Base-by-base conservation (phyloP, 2,888 invertebrate genomes). In the Xylophagus ater region DNA sequence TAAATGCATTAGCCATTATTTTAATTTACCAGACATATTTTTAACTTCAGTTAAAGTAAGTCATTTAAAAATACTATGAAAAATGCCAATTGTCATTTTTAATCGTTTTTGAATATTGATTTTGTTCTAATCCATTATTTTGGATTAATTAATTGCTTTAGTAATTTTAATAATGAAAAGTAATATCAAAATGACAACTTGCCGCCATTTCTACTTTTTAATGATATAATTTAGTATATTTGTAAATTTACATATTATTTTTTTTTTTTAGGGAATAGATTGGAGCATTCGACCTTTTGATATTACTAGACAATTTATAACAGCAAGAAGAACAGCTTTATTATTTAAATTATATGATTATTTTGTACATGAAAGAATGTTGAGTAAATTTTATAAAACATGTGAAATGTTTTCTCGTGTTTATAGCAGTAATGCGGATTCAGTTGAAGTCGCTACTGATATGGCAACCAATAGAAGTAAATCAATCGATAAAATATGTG, bases 341-440 rank as follows among this genome's bases (percentile, higher is more conserved):
- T 46, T 54, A 19, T 44, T 52, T 15, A 56, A 53, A 32, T 43
- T 57, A 3, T 50, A 56, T 37, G 53, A 55, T 26, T 47, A 51
- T 36, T 43, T 57, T 31, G 34, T 57, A 21, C 53, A 55, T 26
- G 50, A 55, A 26, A 47, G 50, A 29, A 52, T 57, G 50, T 41
- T 56, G 4, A 44, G 40, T 18, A 51, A 49, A 25, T 55, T 57
- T 31, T 55, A 54, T 38, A 41, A 47, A 7, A 50, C 51, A 19
- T 55, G 55, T 40, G 40, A 41, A 2, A 38, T 41, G 7, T 57
- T 55, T 34, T 50, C 53, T 0, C 41, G 48, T 14, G 43, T 50
- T 3, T 53, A 51, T 36, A 44, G 43, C 8, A 37, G 41, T 13
- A 52, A 49, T 40, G 38, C 41, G 7, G 53, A 55, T 44, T 34